These are phyloP conservation scores for Cephus pygmeus DNA, from an alignment of 2,888 invertebrate species.

Conservation along the genomic window DNA sequence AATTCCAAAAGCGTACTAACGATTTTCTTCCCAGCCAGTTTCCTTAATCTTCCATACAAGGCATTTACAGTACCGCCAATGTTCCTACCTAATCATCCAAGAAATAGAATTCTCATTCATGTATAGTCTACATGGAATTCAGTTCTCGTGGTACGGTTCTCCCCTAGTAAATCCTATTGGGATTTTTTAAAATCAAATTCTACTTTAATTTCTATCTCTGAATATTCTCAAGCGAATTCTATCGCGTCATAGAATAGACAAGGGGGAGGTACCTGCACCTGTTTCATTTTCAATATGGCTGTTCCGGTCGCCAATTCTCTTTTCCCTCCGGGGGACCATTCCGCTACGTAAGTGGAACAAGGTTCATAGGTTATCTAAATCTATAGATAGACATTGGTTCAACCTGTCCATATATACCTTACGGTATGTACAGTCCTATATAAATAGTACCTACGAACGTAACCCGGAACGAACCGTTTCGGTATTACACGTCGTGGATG, in stretches of 20 bases:
- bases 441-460: neutral
- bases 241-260: neutral
- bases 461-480: neutral
- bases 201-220: neutral
- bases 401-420: neutral
- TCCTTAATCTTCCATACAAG: neutral
- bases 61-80: neutral
- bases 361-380: neutral
- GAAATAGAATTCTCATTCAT: neutral
- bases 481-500: neutral
- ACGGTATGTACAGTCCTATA: neutral
- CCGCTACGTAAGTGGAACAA: neutral
- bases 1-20: neutral
- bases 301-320: neutral
- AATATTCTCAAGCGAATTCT: neutral
- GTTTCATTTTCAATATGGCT: neutral
- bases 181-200: neutral
- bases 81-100: neutral
- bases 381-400: neutral
- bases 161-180: neutral
- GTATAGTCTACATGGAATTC: neutral
- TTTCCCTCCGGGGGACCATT: neutral
- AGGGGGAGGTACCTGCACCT: neutral
- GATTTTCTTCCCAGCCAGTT: neutral
- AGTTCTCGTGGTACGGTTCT: neutral